Base-by-base conservation (phyloP, 2,888 invertebrate genomes). In the Drosophila eohydei region DNA sequence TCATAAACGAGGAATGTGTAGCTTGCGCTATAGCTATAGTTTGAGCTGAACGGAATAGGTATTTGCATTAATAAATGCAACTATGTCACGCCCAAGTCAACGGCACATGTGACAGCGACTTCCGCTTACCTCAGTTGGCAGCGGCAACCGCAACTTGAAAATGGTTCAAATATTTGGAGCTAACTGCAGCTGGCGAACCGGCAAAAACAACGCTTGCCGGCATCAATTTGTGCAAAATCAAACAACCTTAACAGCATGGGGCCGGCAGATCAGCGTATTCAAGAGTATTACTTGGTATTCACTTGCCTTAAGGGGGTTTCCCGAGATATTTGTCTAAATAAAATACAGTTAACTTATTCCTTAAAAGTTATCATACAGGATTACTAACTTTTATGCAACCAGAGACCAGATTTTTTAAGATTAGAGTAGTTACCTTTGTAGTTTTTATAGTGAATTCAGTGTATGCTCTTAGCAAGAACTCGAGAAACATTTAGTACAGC, bases 51-150 rank as follows among this genome's bases (percentile, higher is more conserved):
- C 52, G 52, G 81, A 71, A 79, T 74, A 74, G 28, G 44, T 82
- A 88, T 86, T 84, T 86, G 79, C 84, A 88, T 89, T 86, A 87
- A 84, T 89, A 84, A 84, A 84, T 84, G 84, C 87, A 84, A 86
- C 89, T 86, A 74, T 84, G 84, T 84, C 84, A 87, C 81, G 74
- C 89, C 89, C 89, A 86, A 86, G 74, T 69, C 81, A 73, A 70
- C 76, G 64, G 71, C 76, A 65, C 52, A 80, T 73, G 76, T 78
- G 81, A 81, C 84, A 81, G 84, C 73, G 75, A 84, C 84, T 82
- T 82, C 81, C 81, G 81, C 67, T 72, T 59, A 63, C 55, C 66
- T 67, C 64, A 67, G 54, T 66, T 74, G 68, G 71, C 59, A 72
- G n/a, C 51, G 51, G 28, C 46, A 56, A 36, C 60, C 34, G 44